Evolutionary conservation across 2,113 vertebrate genomes (phyloP).

Genomic region (Nycticebus coucang): DNA sequence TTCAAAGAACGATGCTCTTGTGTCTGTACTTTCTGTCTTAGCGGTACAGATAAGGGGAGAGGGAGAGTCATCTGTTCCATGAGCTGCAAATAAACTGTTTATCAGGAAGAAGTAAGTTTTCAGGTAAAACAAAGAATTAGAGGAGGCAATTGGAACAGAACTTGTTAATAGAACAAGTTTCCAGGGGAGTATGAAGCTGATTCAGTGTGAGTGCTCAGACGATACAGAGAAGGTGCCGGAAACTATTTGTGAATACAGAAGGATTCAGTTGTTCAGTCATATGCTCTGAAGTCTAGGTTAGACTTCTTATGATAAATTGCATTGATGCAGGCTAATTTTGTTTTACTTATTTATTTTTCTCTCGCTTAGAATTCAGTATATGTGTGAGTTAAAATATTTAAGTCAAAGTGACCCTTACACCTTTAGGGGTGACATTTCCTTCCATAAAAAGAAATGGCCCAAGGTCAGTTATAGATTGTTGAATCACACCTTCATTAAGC

Average conservation of each 20-base stretch:
- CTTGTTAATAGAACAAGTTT: neutral
- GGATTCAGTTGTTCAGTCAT: neutral
- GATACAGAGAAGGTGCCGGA: neutral
- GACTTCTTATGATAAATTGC: neutral
- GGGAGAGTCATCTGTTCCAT: neutral
- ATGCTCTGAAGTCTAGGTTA: neutral
- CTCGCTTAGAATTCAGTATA: neutral
- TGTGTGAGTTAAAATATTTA: constrained; percentile 18
- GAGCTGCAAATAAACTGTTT: neutral
- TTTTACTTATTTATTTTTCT: neutral
- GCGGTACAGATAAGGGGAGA: neutral
- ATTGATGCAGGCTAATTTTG: neutral
- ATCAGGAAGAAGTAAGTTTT: neutral
- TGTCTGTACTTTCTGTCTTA: neutral
- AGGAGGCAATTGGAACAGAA: neutral
- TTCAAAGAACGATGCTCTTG: neutral
- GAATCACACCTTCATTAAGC: constrained; percentile 57
- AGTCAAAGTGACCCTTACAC: neutral
- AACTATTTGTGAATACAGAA: accelerated
- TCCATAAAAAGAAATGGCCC: constrained; percentile 13
- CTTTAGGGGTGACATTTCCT: constrained; percentile 1
- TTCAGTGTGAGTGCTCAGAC: neutral
- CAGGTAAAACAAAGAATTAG: neutral
- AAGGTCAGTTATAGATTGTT: constrained; percentile 56
- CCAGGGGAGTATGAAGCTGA: neutral